Conservation (phyloP, 2,888 invertebrate species). For the Drosophila yooni region DNA sequence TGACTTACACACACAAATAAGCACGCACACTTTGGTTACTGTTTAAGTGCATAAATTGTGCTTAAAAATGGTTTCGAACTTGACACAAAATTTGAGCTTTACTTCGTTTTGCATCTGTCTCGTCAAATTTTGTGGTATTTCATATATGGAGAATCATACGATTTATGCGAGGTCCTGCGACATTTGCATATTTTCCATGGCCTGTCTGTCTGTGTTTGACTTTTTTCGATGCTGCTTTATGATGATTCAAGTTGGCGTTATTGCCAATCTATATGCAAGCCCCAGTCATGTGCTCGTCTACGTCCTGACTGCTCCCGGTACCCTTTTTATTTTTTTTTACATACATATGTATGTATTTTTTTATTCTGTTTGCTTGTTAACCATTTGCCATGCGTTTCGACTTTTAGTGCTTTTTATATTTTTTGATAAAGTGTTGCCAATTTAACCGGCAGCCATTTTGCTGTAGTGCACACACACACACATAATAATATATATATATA, state of each 20-base stretch:
- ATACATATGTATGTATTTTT: conserved; percentile 14
- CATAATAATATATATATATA: background rate
- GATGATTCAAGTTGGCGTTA: conserved; percentile 73
- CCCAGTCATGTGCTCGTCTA: conserved; percentile 44
- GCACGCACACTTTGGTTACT: conserved; percentile 9
- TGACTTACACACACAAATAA: conserved; percentile 1
- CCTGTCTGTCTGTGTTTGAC: conserved; percentile 13
- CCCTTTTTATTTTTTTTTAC: conserved; percentile 33
- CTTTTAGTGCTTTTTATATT: conserved; percentile 78
- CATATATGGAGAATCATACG: conserved; percentile 67
- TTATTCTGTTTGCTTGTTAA: conserved; percentile 38
- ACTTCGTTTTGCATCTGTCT: conserved; percentile 36
- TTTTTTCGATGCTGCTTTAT: conserved; percentile 49
- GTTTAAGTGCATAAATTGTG: conserved; percentile 49
- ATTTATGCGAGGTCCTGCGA: conserved; percentile 65
- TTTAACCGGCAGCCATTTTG: conserved; percentile 78
- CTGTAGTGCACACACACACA: conserved; percentile 39
- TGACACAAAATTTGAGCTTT: conserved; percentile 40
- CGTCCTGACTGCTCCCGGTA: conserved; percentile 30
- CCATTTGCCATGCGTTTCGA: conserved; percentile 70
- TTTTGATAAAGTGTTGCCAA: conserved; percentile 80
- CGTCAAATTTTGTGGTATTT: conserved; percentile 62
- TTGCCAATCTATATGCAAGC: conserved; percentile 77
- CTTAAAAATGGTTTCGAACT: conserved; percentile 51
- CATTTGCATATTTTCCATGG: conserved; percentile 69